Evolutionary conservation across 1,140 invertebrate genomes (phyloP).

Genomic region (Neelides sp.): DNA sequence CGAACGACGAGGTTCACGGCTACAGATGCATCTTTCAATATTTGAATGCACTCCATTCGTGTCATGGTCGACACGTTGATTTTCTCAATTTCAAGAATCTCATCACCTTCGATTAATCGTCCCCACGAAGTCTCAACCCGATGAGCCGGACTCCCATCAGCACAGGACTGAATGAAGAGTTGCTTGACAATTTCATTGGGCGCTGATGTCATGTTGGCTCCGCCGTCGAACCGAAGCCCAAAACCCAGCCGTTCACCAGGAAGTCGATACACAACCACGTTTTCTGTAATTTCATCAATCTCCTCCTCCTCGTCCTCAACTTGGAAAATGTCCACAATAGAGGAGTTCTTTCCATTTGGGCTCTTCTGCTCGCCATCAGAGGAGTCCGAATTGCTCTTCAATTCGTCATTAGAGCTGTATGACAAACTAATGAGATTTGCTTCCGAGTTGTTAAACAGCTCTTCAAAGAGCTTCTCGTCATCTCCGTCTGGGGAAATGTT

Average conservation of each 20-base stretch:
- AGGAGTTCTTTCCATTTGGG: slow-evolving; percentile 15
- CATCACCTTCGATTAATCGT: slow-evolving; percentile 63
- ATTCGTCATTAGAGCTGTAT: too few relatives aligned
- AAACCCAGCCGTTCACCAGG: slow-evolving; percentile 80
- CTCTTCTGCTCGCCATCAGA: too few relatives aligned
- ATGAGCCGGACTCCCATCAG: slow-evolving; percentile 71
- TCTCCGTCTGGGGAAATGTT: slow-evolving; percentile 20
- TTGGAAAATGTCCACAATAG: slow-evolving; percentile 17
- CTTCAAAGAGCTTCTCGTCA: too few relatives aligned
- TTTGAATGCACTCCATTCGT: slow-evolving; percentile 69
- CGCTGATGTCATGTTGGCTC: slow-evolving; percentile 47
- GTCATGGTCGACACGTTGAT: slow-evolving; percentile 61
- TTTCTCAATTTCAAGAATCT: slow-evolving; percentile 72
- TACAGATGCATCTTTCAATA: slow-evolving; percentile 67
- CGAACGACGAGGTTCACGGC: slow-evolving; percentile 57
- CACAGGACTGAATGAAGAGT: slow-evolving; percentile 77
- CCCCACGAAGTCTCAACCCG: slow-evolving; percentile 66
- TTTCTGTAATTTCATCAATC: slow-evolving; percentile 35
- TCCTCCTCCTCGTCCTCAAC: slow-evolving; percentile 3
- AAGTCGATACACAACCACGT: slow-evolving; percentile 61
- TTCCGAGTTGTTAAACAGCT: too few relatives aligned
- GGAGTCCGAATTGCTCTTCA: too few relatives aligned
- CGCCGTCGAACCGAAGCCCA: slow-evolving; percentile 81
- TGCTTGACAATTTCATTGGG: slow-evolving; percentile 51
- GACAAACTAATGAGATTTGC: too few relatives aligned